These are phyloP conservation scores for Ramazzottius varieornatus DNA, from an alignment of 2,888 invertebrate species.

Conservation along the genomic window DNA sequence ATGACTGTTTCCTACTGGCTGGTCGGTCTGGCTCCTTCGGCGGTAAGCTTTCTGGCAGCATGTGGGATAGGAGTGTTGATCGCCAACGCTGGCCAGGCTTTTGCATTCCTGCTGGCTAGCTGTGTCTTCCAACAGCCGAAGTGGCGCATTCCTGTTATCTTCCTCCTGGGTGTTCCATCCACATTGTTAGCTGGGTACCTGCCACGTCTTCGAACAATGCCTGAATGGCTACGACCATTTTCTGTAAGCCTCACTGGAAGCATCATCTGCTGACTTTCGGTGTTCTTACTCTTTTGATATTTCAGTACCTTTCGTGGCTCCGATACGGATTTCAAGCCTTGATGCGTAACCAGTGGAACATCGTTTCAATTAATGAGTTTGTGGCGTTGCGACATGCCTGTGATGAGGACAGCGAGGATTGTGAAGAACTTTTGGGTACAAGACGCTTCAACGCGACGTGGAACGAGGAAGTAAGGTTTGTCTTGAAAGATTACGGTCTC, in stretches of 20 bases:
- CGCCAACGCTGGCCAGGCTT: background rate
- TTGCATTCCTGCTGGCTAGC: no score
- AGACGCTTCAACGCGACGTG: no score
- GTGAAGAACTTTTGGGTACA: no score
- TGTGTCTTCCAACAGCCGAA: no score
- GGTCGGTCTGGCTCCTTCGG: background rate
- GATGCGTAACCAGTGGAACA: background rate
- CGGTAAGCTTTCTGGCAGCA: background rate
- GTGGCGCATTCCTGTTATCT: background rate
- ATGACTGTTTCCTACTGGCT: background rate
- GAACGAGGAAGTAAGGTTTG: no score
- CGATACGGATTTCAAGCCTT: background rate
- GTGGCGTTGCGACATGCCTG: no score
- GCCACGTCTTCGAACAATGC: background rate
- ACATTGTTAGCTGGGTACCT: background rate
- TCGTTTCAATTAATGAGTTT: no score
- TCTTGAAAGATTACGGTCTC: no score
- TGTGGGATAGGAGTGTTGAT: background rate
- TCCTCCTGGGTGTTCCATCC: background rate
- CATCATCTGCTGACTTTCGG: background rate
- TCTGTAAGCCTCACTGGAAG: background rate
- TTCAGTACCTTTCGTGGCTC: background rate
- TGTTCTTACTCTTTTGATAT: no score
- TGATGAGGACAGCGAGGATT: no score
- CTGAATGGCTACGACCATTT: background rate